Base-by-base conservation (phyloP, 2,888 invertebrate species). In the Molorchus minor region DNA sequence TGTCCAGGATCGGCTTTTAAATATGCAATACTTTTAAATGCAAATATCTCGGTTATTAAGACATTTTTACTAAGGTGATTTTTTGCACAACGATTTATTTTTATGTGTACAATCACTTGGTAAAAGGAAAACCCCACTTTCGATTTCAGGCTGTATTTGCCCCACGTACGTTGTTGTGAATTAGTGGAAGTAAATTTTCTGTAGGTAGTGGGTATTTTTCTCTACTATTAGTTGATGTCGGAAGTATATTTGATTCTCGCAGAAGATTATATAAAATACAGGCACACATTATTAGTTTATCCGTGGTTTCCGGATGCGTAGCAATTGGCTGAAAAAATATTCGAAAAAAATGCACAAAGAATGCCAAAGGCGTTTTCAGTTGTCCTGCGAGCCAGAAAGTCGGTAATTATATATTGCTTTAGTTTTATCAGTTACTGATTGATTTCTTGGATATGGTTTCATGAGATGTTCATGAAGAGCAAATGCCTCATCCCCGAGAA, bases 341-440 rank as follows among this genome's bases (percentile, higher is more conserved):
- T 36, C 46, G 33, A n/a, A 52, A 62, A 62, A 56, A 29, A 59
- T 35, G 36, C 46, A 38, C 64, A 64, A 3, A 62, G 33, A 20
- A 64, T 64, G 21, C 61, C 61, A 49, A 64, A 62, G 29, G 61
- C 57, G 35, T 62, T 62, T 36, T 63, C 61, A 41, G 64, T 58
- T 33, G 46, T 57, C 35, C 63, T 45, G 30, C 57, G 30, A n/a
- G 61, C 61, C 40, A 49, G 58, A 64, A 25, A 62, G 55, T 35
- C 56, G n/a, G 55, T 64, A 56, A 41, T 62, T 63, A 51, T 54
- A 59, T 44, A 60, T 47, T 41, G 57, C 60, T 62, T 60, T 59
- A 38, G 44, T 46, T 53, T 40, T 38, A 56, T 63, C 64, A 59
- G 12, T 43, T 25, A 62, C 20, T 47, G 62, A 59, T 41, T 63